Base-by-base conservation (phyloP, 1,140 invertebrate species). In the Planococcus citri region DNA sequence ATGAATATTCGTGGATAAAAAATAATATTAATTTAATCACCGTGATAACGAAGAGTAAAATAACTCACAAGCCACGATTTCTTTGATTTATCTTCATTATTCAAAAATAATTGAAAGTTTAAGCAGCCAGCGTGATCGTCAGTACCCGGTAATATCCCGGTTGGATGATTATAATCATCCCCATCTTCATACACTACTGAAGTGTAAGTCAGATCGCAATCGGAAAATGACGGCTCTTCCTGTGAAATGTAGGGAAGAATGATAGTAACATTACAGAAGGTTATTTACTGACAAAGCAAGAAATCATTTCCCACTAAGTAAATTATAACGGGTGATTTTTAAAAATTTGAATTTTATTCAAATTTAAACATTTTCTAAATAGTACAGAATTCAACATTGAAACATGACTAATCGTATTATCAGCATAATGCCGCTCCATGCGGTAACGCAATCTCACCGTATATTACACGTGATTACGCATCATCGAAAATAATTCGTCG, bases 61-160 rank as follows among this genome's bases (percentile, higher is more conserved):
- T 64, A 4, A 64, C 60, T 64, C 17, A 64, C 60, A 10, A 64
- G 25, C 60, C 60, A 64, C 22, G 60, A 64, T 25, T 27, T 24
- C 17, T 64, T 64, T 12, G 60, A 24, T 64, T 64, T 64, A 24
- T 64, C 60, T 25, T 64, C 60, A 25, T 24, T 64, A 17, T 64
- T 64, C 9, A 64, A 27, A 25, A 64, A 64, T 25, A 64, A 25
- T 17, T 64, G 60, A 27, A 64, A 64, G 24, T 64, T 64, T 21
- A 64, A 64, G 9, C 22, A 27, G 3, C 60, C 60, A 4, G 60
- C 22, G 20, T 64, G 25, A 27, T 64, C 60, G 9, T 64, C 60
- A 17, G 25, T 64, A 14, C 60, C 60, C 3, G 60, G 60, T 27
- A 64, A 64, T 24, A 64, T 64, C 3, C 60, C 60, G 17, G 60